These are phyloP conservation scores for Bombycilla garrulus DNA, from an alignment of 2,113 vertebrate genomes.

Conservation along the genomic window DNA sequence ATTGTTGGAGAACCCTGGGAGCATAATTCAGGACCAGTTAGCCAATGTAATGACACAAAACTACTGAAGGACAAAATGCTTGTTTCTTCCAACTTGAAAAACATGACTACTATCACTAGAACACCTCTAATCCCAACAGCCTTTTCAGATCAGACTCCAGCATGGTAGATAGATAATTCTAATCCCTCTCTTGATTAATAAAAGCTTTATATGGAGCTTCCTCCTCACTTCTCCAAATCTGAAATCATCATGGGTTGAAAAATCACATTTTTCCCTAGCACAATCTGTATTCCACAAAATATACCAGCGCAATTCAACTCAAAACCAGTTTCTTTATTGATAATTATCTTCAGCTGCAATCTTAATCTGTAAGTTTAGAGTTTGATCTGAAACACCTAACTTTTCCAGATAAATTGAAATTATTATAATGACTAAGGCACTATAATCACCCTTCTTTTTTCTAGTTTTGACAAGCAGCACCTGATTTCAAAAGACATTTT, in stretches of 20 bases:
- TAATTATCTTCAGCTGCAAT: background rate
- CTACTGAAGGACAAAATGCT: background rate
- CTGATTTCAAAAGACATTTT: background rate
- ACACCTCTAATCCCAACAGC: background rate
- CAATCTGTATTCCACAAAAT: background rate
- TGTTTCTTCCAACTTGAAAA: background rate
- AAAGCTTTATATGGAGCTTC: background rate
- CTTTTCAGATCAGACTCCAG: background rate
- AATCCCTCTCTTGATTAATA: background rate
- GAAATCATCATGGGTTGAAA: background rate
- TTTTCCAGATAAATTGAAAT: background rate
- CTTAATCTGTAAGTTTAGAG: background rate
- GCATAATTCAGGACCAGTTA: background rate
- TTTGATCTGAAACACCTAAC: background rate
- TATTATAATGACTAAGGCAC: background rate
- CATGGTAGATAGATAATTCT: background rate
- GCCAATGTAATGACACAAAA: background rate
- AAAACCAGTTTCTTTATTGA: background rate
- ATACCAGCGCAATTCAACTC: background rate
- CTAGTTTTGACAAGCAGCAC: background rate
- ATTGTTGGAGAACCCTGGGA: slow-evolving; percentile 90
- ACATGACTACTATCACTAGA: background rate
- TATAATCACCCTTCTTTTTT: background rate
- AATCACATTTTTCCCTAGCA: background rate
- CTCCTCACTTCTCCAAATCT: fast-evolving